A percentile compares a stretch with the other conserved stretches of the same genome.
These are phyloP conservation scores for Leptinotarsa rubiginosa DNA, from an alignment of 2,888 invertebrate genomes.

Conservation along the genomic window DNA sequence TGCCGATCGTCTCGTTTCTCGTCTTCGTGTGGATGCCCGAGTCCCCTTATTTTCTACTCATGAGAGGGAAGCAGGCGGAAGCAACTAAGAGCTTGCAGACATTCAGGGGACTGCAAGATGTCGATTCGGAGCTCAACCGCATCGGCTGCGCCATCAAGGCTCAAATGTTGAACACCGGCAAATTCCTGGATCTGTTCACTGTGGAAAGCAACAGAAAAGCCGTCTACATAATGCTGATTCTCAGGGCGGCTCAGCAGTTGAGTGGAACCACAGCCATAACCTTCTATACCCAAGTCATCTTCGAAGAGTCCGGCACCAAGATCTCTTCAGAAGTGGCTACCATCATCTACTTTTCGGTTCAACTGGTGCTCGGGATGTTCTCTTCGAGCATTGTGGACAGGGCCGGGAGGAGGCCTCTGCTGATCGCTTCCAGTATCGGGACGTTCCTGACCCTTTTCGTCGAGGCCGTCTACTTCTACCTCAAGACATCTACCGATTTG, in stretches of 20 bases:
- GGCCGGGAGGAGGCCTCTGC: constrained; percentile 69
- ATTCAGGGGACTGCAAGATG: constrained; percentile 67
- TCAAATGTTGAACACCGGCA: constrained; percentile 68
- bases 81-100: constrained; percentile 68
- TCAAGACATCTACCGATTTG: constrained; percentile 62
- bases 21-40: constrained; percentile 71
- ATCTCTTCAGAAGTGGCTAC: constrained; percentile 63
- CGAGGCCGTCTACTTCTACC: constrained; percentile 67
- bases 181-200: constrained; percentile 70
- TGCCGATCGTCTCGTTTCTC: constrained; percentile 66
- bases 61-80: constrained; percentile 63
- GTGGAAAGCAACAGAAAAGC: constrained; percentile 74
- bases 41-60: constrained; percentile 69
- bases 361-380: constrained; percentile 69
- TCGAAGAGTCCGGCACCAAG: constrained; percentile 63
- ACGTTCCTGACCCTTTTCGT: constrained; percentile 64
- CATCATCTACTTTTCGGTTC: constrained; percentile 66
- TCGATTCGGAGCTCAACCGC: constrained; percentile 64
- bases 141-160: constrained; percentile 59
- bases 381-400: constrained; percentile 72
- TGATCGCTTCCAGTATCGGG: constrained; percentile 68
- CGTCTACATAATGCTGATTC: constrained; percentile 71
- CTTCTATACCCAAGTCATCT: constrained; percentile 72
- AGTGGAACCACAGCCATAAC: constrained; percentile 75
- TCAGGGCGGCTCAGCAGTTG: constrained; percentile 70